A percentile compares a stretch with the other conserved stretches of the same genome.
These are phyloP conservation scores for Triops longicaudatus DNA, from an alignment of 1,140 invertebrate species.

Conservation along the genomic window DNA sequence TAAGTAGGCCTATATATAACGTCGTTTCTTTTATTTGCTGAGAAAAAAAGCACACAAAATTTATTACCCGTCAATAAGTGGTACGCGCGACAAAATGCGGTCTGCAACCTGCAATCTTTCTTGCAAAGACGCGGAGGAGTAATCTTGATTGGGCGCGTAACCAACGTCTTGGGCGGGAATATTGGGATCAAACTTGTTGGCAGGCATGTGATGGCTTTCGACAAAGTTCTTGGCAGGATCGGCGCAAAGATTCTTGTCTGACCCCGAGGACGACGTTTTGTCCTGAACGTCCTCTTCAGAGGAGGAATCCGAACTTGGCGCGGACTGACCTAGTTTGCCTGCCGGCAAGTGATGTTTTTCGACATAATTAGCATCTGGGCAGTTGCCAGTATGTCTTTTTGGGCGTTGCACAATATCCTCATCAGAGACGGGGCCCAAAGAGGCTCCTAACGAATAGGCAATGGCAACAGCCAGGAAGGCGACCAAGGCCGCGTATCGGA, in stretches of 20 bases:
- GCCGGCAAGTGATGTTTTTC: not conserved
- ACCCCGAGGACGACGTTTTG: not conserved
- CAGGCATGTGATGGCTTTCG: not conserved
- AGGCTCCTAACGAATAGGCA: not conserved
- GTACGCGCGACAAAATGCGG: constrained; percentile 19
- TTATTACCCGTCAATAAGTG: constrained; percentile 27
- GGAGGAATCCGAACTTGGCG: not conserved
- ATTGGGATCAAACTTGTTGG: not conserved
- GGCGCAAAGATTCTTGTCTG: not conserved
- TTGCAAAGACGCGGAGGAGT: not conserved
- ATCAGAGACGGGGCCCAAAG: not conserved
- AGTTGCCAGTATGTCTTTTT: not conserved
- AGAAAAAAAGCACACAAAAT: not conserved
- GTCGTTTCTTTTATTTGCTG: not conserved
- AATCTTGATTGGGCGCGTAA: not conserved
- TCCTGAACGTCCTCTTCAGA: not conserved
- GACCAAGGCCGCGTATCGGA: not conserved
- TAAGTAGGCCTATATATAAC: not conserved
- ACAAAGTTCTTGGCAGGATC: not conserved
- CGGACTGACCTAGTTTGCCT: not conserved
- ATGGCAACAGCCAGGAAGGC: not conserved
- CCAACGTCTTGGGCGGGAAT: not conserved
- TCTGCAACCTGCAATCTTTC: not conserved
- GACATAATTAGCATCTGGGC: constrained; percentile 1
- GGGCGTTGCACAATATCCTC: not conserved